phyloP scores from a whole-genome alignment of 2,888 invertebrate species.

The Nomada lathburiana region DNA sequence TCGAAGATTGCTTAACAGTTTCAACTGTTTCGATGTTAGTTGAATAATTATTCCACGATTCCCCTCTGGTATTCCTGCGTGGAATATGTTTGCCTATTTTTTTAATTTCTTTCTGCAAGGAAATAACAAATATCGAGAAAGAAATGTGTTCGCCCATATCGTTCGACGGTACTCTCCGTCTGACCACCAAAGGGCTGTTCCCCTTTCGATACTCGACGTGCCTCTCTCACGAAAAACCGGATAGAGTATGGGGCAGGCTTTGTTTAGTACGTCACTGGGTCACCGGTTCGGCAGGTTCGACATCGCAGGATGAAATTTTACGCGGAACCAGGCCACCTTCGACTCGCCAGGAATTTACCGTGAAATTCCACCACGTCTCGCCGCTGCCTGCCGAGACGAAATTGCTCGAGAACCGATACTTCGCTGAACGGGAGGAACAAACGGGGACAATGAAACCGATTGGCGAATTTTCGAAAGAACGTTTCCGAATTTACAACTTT shows the following conservation, averaged over 20 bases:
- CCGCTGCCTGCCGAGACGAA: conserved; percentile 27
- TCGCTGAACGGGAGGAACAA: neutral
- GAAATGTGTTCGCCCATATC: too few species aligned
- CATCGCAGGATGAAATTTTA: conserved; percentile 50
- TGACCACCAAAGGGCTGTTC: neutral
- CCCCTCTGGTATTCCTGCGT: too few species aligned
- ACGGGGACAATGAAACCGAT: conserved; percentile 19
- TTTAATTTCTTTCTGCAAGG: too few species aligned
- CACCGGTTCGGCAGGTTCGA: conserved; percentile 58
- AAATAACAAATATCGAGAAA: too few species aligned
- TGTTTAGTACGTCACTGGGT: conserved; percentile 69
- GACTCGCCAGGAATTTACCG: conserved; percentile 53
- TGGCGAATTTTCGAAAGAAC: conserved; percentile 4
- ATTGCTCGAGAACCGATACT: conserved; percentile 50
- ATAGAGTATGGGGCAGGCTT: conserved; percentile 24
- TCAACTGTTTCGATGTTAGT: too few species aligned
- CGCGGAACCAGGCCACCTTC: conserved; percentile 49
- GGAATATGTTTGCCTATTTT: too few species aligned
- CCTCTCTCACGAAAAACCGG: conserved; percentile 25
- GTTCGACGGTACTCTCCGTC: neutral
- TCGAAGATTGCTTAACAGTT: too few species aligned
- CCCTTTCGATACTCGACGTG: conserved; percentile 1
- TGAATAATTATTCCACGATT: too few species aligned
- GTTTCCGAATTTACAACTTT: too few species aligned
- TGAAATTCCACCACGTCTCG: conserved; percentile 57